phyloP scores from a whole-genome alignment of 1,140 invertebrate species.

The Drosophila parabipectinata region DNA sequence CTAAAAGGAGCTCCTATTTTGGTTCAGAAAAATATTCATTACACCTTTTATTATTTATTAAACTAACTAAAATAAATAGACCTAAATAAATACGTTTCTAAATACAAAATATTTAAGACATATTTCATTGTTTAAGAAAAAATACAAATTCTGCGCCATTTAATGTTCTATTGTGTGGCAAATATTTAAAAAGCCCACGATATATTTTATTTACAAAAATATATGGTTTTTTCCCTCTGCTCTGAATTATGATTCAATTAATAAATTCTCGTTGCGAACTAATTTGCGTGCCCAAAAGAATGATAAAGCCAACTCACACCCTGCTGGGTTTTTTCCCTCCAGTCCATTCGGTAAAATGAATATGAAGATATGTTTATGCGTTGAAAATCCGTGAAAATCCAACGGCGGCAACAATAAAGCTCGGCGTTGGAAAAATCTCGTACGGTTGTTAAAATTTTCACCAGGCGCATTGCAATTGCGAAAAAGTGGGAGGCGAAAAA shows the following conservation, averaged over 20 bases:
- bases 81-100: too few relatives aligned
- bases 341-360: constrained; percentile 14
- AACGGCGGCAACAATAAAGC: constrained; percentile 59
- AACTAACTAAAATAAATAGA: too few relatives aligned
- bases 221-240: neutral
- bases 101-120: neutral
- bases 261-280: constrained; percentile 62
- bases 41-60: too few relatives aligned
- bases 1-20: neutral
- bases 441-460: constrained; percentile 62
- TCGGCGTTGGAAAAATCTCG: constrained; percentile 51
- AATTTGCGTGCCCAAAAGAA: constrained; percentile 50
- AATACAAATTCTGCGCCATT: neutral
- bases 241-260: constrained; percentile 65
- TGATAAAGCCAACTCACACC: neutral
- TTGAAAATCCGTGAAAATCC: constrained; percentile 65
- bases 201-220: constrained; percentile 10
- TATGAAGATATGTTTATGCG: constrained; percentile 56
- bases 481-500: constrained; percentile 18
- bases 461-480: constrained; percentile 48
- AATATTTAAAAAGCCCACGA: neutral
- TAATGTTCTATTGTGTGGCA: neutral
- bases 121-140: too few relatives aligned
- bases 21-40: too few relatives aligned
- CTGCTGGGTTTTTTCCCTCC: neutral